Evolutionary conservation across 2,113 vertebrate genomes (phyloP).

Genomic region (Ptilorrhoa leucosticta): DNA sequence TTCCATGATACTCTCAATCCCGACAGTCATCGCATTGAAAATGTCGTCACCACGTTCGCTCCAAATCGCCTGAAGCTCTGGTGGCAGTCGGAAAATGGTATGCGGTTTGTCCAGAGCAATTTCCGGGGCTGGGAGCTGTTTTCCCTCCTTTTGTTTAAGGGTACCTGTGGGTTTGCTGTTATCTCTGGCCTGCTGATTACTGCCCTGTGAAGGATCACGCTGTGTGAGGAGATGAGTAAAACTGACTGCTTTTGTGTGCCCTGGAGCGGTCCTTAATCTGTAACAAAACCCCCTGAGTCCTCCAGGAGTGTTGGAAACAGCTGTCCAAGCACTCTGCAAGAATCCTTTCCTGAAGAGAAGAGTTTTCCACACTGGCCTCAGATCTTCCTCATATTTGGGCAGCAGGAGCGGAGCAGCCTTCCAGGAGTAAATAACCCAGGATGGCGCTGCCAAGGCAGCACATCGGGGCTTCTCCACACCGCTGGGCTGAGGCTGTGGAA

Average conservation of each 20-base stretch:
- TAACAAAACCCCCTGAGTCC: not conserved
- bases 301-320: not conserved
- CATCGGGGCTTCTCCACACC: not conserved
- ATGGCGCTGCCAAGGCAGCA: not conserved
- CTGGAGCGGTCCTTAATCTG: not conserved
- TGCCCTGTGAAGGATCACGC: conserved; percentile 3
- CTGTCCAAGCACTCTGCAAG: not conserved
- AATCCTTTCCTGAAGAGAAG: not conserved
- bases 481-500: not conserved
- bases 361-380: not conserved
- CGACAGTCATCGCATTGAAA: conserved; percentile 88
- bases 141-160: conserved; percentile 18
- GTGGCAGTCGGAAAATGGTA: conserved; percentile 99
- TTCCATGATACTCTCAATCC: conserved; percentile 77
- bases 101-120: not conserved
- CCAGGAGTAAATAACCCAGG: not conserved
- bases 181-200: conserved; percentile 12
- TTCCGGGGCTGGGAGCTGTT: not conserved
- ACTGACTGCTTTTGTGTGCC: not conserved
- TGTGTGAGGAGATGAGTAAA: conserved; percentile 20
- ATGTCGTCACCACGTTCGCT: conserved; percentile 91
- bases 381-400: not conserved
- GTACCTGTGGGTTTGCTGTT: not conserved
- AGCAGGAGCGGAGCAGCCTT: not conserved
- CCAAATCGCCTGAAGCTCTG: conserved; percentile 94